Percentiles rank a stretch among this genome's conserved stretches.
These are phyloP conservation scores for Proterorhinus semilunaris DNA, from an alignment of 2,113 vertebrate species.

Conservation along the genomic window DNA sequence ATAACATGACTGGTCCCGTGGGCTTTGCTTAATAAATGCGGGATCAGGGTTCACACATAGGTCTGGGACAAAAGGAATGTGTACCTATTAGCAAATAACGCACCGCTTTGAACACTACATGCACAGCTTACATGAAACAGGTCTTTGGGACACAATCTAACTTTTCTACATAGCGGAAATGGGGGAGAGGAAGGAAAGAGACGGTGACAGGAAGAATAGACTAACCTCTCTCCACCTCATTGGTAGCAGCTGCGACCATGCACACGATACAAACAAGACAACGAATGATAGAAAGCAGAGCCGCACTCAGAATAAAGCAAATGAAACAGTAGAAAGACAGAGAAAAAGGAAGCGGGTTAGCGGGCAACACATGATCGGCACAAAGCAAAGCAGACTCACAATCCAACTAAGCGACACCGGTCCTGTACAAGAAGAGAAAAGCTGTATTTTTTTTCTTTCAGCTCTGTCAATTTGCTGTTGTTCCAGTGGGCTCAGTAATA, in stretches of 20 bases:
- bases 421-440: not conserved
- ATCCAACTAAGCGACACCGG: slow-evolving; percentile 27
- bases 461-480: not conserved
- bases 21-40: slow-evolving; percentile 1
- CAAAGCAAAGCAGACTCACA: slow-evolving; percentile 44
- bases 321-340: slow-evolving; percentile 43
- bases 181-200: slow-evolving; percentile 48
- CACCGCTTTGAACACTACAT: slow-evolving; percentile 39
- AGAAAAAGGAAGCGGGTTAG: slow-evolving; percentile 66
- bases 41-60: not conserved
- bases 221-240: slow-evolving; percentile 99
- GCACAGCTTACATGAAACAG: slow-evolving; percentile 35
- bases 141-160: slow-evolving; percentile 17
- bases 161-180: slow-evolving; percentile 43
- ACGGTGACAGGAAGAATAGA: slow-evolving; percentile 66
- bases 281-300: slow-evolving; percentile 73
- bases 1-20: not conserved
- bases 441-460: slow-evolving; percentile 5
- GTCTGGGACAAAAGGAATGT: not conserved
- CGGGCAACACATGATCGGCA: slow-evolving; percentile 68
- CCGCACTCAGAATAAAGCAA: slow-evolving; percentile 68
- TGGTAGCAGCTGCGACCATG: slow-evolving; percentile 95
- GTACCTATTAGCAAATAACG: slow-evolving; percentile 23
- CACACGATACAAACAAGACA: slow-evolving; percentile 35
- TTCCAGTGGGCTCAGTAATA: too few relatives aligned